A percentile compares a stretch with the other conserved stretches of the same genome.
These are phyloP conservation scores for Cisticola juncidis DNA, from an alignment of 2,113 vertebrate species.

Conservation along the genomic window DNA sequence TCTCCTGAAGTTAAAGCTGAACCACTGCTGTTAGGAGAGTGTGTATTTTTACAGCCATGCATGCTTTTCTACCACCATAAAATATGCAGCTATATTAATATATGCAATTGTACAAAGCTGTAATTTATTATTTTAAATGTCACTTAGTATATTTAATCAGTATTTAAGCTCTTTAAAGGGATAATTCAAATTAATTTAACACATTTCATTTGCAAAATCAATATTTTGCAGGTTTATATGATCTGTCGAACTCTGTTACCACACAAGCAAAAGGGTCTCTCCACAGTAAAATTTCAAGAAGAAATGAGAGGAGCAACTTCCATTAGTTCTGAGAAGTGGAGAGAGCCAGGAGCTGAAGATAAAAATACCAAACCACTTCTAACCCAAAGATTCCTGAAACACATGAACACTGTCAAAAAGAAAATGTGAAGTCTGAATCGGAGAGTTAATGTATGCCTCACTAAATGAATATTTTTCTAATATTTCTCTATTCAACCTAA, in stretches of 20 bases:
- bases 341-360: neutral
- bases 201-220: neutral
- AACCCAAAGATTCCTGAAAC: neutral
- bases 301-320: conserved; percentile 1
- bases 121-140: neutral
- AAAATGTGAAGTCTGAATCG: neutral
- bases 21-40: neutral
- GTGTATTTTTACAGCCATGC: neutral
- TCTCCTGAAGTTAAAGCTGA: neutral
- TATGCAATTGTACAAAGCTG: neutral
- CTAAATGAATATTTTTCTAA: neutral
- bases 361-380: neutral
- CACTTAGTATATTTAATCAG: neutral
- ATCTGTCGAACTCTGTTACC: neutral
- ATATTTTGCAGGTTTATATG: conserved; percentile 9
- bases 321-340: conserved; percentile 2
- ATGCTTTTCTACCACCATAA: neutral
- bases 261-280: neutral
- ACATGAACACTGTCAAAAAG: neutral
- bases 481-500: neutral
- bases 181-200: neutral
- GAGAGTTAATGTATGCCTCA: neutral
- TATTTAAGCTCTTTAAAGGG: neutral
- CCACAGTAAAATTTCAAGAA: neutral
- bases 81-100: neutral